Conservation (phyloP, 1,140 invertebrate species). For the Drosophila lini region DNA sequence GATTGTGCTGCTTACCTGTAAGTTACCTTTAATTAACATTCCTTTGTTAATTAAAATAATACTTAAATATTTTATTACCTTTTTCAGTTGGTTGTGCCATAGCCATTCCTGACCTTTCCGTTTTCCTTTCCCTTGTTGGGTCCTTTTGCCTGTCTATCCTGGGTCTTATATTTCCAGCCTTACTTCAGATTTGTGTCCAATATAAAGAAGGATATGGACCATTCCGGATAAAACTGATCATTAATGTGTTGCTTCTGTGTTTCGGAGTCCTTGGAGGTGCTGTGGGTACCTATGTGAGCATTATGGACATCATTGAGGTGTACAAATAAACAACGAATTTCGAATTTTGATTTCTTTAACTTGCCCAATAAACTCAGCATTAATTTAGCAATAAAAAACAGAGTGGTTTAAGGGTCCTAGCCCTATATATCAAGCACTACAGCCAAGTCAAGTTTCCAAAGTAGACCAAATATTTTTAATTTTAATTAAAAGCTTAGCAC, state of each 20-base stretch:
- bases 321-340: conserved; percentile 32
- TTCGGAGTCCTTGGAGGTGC: conserved; percentile 89
- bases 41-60: neutral
- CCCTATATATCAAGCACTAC: neutral
- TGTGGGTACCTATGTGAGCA: conserved; percentile 89
- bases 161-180: conserved; percentile 95
- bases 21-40: too few species aligned
- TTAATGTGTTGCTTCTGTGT: conserved; percentile 87
- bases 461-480: conserved; percentile 61
- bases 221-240: conserved; percentile 84
- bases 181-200: conserved; percentile 87
- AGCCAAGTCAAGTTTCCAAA: conserved; percentile 33
- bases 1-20: conserved; percentile 90
- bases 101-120: conserved; percentile 93
- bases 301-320: conserved; percentile 86
- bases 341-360: conserved; percentile 1
- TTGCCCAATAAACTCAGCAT: conserved; percentile 13
- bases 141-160: conserved; percentile 94
- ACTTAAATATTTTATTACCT: conserved; percentile 10
- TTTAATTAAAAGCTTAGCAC: conserved; percentile 77
- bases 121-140: conserved; percentile 96
- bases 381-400: conserved; percentile 3
- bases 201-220: conserved; percentile 81
- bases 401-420: neutral
- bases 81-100: conserved; percentile 90